A percentile compares a stretch with the other conserved stretches of the same genome.
phyloP scores from a whole-genome alignment of 2,888 invertebrate genomes.

The Tholera decimalis region DNA sequence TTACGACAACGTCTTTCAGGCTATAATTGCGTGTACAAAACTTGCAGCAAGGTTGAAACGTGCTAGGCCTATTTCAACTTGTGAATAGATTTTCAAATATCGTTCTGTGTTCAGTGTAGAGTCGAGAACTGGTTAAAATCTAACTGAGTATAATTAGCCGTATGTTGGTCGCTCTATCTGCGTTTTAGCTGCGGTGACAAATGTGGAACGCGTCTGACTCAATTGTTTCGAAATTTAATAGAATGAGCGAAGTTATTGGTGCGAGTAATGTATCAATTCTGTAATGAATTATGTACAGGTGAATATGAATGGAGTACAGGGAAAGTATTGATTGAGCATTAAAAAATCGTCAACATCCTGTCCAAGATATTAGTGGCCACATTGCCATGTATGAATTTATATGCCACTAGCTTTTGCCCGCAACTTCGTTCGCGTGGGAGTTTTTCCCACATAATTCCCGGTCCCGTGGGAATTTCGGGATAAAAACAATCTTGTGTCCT shows the following conservation, averaged over 20 bases:
- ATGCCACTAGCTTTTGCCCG: too few relatives aligned
- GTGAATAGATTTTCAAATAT: constrained; percentile 68
- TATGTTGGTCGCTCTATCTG: constrained; percentile 41
- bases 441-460: too few relatives aligned
- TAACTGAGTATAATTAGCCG: constrained; percentile 63
- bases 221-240: constrained; percentile 14
- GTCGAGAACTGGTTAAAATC: constrained; percentile 62
- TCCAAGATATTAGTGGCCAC: too few relatives aligned
- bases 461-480: too few relatives aligned
- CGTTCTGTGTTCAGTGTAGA: constrained; percentile 54
- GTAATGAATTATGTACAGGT: background rate
- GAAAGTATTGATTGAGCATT: too few relatives aligned
- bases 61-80: constrained; percentile 46
- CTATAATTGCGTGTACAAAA: constrained; percentile 23
- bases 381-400: too few relatives aligned
- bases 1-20: accelerated
- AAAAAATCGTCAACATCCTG: too few relatives aligned
- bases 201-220: constrained; percentile 11
- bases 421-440: too few relatives aligned
- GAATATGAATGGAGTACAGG: too few relatives aligned
- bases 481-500: too few relatives aligned
- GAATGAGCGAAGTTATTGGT: background rate
- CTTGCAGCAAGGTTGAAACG: constrained; percentile 11
- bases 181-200: constrained; percentile 39
- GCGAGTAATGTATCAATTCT: background rate